Evolutionary conservation across 2,888 invertebrate genomes (phyloP), one percentile per base, ranked within the genome.

Genomic region (Diarsia mendica): DNA sequence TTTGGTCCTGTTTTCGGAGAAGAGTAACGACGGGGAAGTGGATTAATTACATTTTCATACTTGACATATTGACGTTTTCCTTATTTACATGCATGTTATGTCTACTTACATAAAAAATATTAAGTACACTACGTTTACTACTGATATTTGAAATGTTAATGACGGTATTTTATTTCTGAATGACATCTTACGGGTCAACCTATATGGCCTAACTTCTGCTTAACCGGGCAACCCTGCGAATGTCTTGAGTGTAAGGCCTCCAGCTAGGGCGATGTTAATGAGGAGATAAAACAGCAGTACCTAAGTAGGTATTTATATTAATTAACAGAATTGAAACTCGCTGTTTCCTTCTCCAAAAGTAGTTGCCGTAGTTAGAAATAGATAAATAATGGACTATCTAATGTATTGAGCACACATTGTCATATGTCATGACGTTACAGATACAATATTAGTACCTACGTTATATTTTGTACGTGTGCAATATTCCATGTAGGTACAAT

Each of bases 361-460:
- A 58, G 63, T 51, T 64, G 67, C 67, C 67, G 73, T 55, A 63
- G 55, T 64, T 64, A 79, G 23, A 55, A 67, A 58, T 64, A 73
- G 67, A 79, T 67, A 79, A 67, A 79, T 67, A 79, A 73, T 73
- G 28, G 55, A 51, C 8, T 28, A 39, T 64, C 46, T 64, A 78
- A 73, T 78, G 51, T 49, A 33, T 46, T 33, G 33, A 63, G 55
- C n/a, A 55, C 48, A 67, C 11, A 53, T 53, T 44, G 11, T 33
- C 58, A 61, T 71, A 65, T 55, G 1, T n/a, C 5, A 23, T 55
- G 23, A 49, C 9, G 0, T 44, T 39, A n/a, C 13, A 65, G 13
- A 9, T 48, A 48, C n/a, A n/a, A 55, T 11, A 23, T n/a, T n/a
- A n/a, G n/a, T 55, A 8, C 8, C 39, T 39, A 8, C 39, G 8